Conservation (phyloP, 2,113 vertebrate species). For the Hippocampus abdominalis region DNA sequence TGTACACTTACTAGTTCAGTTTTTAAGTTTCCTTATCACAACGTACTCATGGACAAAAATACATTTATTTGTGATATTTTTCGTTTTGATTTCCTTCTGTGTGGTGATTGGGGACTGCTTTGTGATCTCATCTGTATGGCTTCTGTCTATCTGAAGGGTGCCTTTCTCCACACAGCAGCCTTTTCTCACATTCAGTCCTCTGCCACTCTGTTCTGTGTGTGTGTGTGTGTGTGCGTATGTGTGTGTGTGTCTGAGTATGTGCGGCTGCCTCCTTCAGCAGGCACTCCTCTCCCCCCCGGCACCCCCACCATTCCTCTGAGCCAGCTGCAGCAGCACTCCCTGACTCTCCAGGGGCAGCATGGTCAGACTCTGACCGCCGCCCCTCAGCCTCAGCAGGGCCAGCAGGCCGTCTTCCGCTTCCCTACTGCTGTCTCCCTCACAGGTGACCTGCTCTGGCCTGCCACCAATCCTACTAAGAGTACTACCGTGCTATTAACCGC, state of each 20-base stretch:
- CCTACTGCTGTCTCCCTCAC: constrained; percentile 76
- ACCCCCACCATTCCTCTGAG: constrained; percentile 77
- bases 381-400: constrained; percentile 69
- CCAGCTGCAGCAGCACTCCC: constrained; percentile 76
- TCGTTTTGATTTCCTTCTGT: background rate
- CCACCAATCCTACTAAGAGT: constrained; percentile 14
- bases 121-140: background rate
- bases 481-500: background rate
- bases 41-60: too few relatives aligned
- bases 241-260: background rate
- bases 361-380: constrained; percentile 56
- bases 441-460: constrained; percentile 67
- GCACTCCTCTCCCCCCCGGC: constrained; percentile 74
- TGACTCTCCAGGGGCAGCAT: constrained; percentile 74
- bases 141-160: background rate
- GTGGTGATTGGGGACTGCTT: background rate
- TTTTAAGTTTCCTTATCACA: too few relatives aligned
- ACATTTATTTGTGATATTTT: background rate
- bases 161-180: constrained; percentile 5
- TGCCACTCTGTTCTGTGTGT: background rate
- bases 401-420: constrained; percentile 78
- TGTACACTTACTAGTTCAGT: too few relatives aligned
- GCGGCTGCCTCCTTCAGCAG: constrained; percentile 60
- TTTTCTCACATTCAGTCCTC: constrained; percentile 19
- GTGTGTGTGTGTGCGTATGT: background rate